phyloP scores from a whole-genome alignment of 2,888 invertebrate species.

The Torymus aiolomorphi region DNA sequence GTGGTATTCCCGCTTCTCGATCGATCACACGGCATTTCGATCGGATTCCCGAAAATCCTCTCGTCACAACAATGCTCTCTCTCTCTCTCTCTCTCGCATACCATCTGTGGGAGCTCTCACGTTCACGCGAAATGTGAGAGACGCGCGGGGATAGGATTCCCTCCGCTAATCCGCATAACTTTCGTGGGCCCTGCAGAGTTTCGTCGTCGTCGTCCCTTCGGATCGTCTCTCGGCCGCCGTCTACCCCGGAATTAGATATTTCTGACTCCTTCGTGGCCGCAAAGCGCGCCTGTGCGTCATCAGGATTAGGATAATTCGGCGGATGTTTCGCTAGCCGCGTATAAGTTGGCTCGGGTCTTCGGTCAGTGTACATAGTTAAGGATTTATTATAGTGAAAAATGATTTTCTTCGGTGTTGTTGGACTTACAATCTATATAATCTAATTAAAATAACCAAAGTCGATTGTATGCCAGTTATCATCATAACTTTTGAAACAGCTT shows the following conservation, averaged over 20 bases:
- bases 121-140: slow-evolving; percentile 8
- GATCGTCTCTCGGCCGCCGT: slow-evolving; percentile 57
- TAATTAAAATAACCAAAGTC: no score
- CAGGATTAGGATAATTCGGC: slow-evolving; percentile 65
- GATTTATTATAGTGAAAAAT: slow-evolving; percentile 15
- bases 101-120: neutral
- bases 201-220: slow-evolving; percentile 57
- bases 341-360: slow-evolving; percentile 23
- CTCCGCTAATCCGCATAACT: slow-evolving; percentile 67
- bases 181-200: slow-evolving; percentile 52
- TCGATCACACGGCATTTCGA: no score
- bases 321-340: slow-evolving; percentile 9
- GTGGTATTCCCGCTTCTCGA: no score
- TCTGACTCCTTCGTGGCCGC: slow-evolving; percentile 61
- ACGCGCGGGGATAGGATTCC: slow-evolving; percentile 52
- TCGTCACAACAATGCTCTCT: slow-evolving; percentile 13
- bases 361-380: neutral
- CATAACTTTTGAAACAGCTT: no score
- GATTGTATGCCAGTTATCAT: no score
- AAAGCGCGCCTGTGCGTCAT: slow-evolving; percentile 63
- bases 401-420: neutral
- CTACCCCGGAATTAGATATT: slow-evolving; percentile 64
- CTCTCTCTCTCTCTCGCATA: neutral
- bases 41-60: slow-evolving; percentile 11
- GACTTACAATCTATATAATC: no score